Conservation (phyloP, 2,888 invertebrate genomes). For the Abrostola triplasia region DNA sequence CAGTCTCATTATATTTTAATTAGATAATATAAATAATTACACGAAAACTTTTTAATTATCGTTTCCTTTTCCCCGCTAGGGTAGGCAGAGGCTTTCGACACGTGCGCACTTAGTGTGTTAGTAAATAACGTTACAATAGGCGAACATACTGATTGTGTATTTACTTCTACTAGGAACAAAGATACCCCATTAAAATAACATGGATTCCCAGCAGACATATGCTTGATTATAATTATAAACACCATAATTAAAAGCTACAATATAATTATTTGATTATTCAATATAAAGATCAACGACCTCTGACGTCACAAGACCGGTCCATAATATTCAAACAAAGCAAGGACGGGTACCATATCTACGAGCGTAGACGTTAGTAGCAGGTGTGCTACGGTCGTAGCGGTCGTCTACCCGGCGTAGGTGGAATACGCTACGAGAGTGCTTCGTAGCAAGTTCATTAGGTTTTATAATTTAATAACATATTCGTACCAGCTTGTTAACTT, state of each 20-base stretch:
- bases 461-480: not conserved
- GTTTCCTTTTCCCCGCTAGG: too few relatives aligned
- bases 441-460: conserved; percentile 20
- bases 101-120: too few relatives aligned
- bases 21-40: too few relatives aligned
- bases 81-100: too few relatives aligned
- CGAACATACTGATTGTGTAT: too few relatives aligned
- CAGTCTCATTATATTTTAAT: too few relatives aligned
- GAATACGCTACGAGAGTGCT: conserved; percentile 16
- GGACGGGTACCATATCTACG: conserved; percentile 32
- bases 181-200: too few relatives aligned
- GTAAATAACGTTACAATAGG: too few relatives aligned
- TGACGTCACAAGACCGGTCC: conserved; percentile 32
- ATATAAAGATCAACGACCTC: conserved; percentile 18
- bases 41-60: too few relatives aligned
- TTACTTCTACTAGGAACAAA: too few relatives aligned
- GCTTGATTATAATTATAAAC: too few relatives aligned
- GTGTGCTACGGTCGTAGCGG: conserved; percentile 48
- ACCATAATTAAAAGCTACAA: not conserved
- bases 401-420: conserved; percentile 28
- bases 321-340: conserved; percentile 38
- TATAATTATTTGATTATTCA: conserved; percentile 4
- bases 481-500: not conserved
- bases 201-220: too few relatives aligned
- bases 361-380: conserved; percentile 39